Evolutionary conservation across 2,797 vertebrate genomes (phyloP), one percentile per base, ranked within the genome.

Genomic region (Ceryle rudis): DNA sequence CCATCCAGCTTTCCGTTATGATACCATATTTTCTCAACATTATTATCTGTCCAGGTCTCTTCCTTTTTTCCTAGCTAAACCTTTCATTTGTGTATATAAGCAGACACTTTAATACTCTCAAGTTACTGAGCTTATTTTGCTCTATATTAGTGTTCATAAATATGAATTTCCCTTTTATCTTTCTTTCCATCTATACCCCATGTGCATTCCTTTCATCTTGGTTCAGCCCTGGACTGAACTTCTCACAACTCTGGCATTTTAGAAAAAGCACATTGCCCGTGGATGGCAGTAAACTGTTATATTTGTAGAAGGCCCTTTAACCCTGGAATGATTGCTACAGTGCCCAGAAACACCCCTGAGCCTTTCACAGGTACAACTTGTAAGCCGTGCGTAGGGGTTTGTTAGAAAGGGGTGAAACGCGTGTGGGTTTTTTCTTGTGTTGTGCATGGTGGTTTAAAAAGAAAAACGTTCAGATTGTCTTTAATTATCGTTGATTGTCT

Each of bases 141-240:
- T 80, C 72, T 95, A 33, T 89, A 74, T 93, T 93, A 89, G 12
- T 90, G 62, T 31, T 86, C 77, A 80, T 89, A 94, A 93, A 77
- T 81, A 84, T 23, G 77, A 86, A 90, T 88, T 84, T 93, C 17
- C 28, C 78, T 95, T 97, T 96, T 94, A 95, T 94, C 89, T 96
- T 95, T 93, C 71, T 93, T 73, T 26, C 31, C 52, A 61, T 90
- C 37, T 86, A 81, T 85, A 87, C 17, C 20, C 66, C 54, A 58
- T 25, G 31, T 60, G 18, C n/a, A 42, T 78, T 90, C 31, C 81
- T 95, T 97, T 97, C 62, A 94, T 96, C 85, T 93, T 79, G 11
- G 18, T 80, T 54, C 55, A 77, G 58, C 19, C 20, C 26, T 84
- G 66, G 26, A 81, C 47, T 81, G 55, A 96, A 96, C 20, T 87